Evolutionary conservation across 1,140 invertebrate genomes (phyloP).

Genomic region (Mya arenaria): DNA sequence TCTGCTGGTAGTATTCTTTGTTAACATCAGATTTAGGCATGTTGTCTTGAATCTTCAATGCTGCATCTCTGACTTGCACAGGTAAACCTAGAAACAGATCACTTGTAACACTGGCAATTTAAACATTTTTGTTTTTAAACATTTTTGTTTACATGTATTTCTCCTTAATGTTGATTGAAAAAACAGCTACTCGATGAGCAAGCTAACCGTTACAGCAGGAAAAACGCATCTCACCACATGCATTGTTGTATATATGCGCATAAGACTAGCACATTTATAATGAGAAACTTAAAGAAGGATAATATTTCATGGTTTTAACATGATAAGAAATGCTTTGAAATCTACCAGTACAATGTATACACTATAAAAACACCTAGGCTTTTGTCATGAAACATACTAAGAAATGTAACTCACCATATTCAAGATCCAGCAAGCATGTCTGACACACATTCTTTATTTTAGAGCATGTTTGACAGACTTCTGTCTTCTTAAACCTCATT

Average conservation of each 20-base stretch:
- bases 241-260: too few relatives aligned
- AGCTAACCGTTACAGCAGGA: too few relatives aligned
- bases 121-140: too few relatives aligned
- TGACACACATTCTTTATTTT: conserved; percentile 99
- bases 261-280: too few relatives aligned
- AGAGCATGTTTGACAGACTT: conserved; percentile 99
- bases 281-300: too few relatives aligned
- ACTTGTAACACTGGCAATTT: background rate
- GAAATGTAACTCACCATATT: conserved; percentile 88
- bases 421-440: conserved; percentile 98
- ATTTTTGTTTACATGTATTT: too few relatives aligned
- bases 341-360: too few relatives aligned
- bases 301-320: too few relatives aligned
- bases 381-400: background rate
- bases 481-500: conserved; percentile 99
- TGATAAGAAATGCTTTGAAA: too few relatives aligned
- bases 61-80: conserved; percentile 94
- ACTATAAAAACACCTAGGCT: background rate
- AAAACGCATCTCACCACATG: too few relatives aligned
- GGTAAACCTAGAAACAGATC: conserved; percentile 81
- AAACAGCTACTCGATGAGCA: too few relatives aligned
- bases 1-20: conserved; percentile 99
- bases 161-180: too few relatives aligned
- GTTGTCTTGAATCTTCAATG: conserved; percentile 96
- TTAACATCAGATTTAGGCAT: conserved; percentile 99